Percentiles rank a stretch among this genome's conserved stretches.
Evolutionary conservation across 2,113 vertebrate genomes (phyloP).

Genomic region (Ammodytes dubius): DNA sequence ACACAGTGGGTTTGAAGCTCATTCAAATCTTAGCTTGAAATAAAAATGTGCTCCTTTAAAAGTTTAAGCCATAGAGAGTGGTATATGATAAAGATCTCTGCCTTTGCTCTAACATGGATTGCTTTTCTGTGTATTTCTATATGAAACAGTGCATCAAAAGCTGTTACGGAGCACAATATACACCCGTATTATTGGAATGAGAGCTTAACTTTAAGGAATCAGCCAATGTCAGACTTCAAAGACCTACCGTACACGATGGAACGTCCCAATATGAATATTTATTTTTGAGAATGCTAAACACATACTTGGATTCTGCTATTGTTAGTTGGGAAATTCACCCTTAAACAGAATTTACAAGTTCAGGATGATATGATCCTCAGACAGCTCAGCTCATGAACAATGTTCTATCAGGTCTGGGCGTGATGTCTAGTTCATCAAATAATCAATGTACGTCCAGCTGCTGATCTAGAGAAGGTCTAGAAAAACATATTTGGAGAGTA

Average conservation of each 20-base stretch:
- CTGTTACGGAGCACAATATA: neutral
- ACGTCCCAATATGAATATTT: neutral
- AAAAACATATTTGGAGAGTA: neutral
- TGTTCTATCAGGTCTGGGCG: neutral
- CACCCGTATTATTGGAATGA: neutral
- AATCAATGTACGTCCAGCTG: neutral
- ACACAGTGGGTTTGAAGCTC: neutral
- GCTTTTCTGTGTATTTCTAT: neutral
- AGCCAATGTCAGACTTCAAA: neutral
- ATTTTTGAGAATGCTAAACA: neutral
- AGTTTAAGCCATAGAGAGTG: neutral
- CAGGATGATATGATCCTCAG: slow-evolving; percentile 33
- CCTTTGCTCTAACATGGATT: neutral
- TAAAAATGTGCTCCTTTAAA: neutral
- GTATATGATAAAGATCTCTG: neutral
- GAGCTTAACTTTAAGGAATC: neutral
- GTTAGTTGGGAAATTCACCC: slow-evolving; percentile 34
- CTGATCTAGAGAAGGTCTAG: neutral
- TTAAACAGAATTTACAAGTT: slow-evolving; percentile 19
- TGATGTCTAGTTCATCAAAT: neutral
- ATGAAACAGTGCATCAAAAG: neutral
- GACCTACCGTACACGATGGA: neutral
- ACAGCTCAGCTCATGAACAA: slow-evolving; percentile 1
- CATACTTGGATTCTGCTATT: slow-evolving; percentile 8
- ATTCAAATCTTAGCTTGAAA: neutral